Base-by-base conservation (phyloP, 2,888 invertebrate genomes). In the Chalcis sispes region DNA sequence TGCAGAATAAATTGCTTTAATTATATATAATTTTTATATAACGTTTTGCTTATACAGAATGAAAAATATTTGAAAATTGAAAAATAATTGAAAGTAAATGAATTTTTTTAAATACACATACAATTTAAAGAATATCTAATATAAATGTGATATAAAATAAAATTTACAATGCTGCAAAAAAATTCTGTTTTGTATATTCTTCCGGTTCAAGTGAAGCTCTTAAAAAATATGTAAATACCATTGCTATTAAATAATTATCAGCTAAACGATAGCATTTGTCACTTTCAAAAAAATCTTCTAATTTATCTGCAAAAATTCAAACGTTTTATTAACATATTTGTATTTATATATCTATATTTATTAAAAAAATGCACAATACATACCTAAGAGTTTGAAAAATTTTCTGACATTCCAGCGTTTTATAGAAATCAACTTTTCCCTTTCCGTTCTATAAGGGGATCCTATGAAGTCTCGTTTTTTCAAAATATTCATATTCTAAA, bases 231-330 rank as follows among this genome's bases (percentile, higher is more conserved):
- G 90, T 89, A 85, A 92, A 91, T 13, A 90, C 90, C 89, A 91
- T 91, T 2, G 91, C 91, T 65, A 92, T 83, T 5, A 91, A 86
- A 83, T 91, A 92, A 84, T 90, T 91, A 83, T 92, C 91, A n/a
- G 91, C 90, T 64, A 91, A 84, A 70, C 86, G 86, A 75, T 83
- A 87, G 80, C 91, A 91, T 65, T 83, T 82, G 82, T 92, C 91
- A 61, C 82, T 83, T 48, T 85, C 82, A 18, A 91, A 82, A 80
- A 91, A 90, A 40, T 88, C 85, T 78, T 84, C 83, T 46, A 91
- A 87, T 62, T 86, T 81, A 72, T 89, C 87, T 83, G 86, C 64
- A 89, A 86, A n/a, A n/a, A n/a, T n/a, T n/a, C n/a, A n/a, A 27
- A 3, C 18, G 3, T 15, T 50, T 48, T 1, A n/a, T 23, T 1